Evolutionary conservation across 2,797 vertebrate species (phyloP).

Genomic region (Cottoperca gobio): DNA sequence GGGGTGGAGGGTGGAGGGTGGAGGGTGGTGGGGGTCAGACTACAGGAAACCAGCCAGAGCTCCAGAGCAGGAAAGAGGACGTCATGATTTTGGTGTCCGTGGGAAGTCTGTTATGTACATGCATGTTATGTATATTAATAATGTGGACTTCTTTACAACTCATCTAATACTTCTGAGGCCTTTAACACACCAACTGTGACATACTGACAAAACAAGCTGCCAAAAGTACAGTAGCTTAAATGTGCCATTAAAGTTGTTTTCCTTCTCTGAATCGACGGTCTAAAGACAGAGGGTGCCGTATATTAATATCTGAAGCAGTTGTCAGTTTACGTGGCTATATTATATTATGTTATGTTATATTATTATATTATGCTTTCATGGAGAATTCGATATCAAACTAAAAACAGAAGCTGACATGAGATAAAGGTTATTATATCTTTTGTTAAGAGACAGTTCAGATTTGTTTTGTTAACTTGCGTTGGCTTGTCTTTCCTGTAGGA

Average conservation of each 20-base stretch:
- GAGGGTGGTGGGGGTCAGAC: background rate
- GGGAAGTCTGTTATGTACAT: background rate
- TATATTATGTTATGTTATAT: too few species aligned
- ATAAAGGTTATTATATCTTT: constrained; percentile 13
- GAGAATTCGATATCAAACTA: background rate
- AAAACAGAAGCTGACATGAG: constrained; percentile 9
- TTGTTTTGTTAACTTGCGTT: constrained; percentile 62
- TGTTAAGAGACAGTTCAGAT: constrained; percentile 49
- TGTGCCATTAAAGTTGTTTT: background rate
- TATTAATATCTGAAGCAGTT: background rate
- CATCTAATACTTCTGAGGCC: background rate
- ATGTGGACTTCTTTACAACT: too few species aligned
- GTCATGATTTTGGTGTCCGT: constrained; percentile 26
- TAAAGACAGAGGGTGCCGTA: too few species aligned
- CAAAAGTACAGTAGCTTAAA: background rate
- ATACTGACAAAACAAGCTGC: too few species aligned
- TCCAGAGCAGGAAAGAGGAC: constrained; percentile 33
- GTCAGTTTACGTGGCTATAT: background rate
- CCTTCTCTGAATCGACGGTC: too few species aligned
- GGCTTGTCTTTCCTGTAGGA: constrained; percentile 49
- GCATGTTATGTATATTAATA: background rate
- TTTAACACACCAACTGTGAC: too few species aligned
- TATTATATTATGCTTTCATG: too few species aligned
- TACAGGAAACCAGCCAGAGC: constrained; percentile 46
- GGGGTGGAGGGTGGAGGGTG: background rate